phyloP scores from a whole-genome alignment of 2,888 invertebrate genomes.

The Coenonympha arcania region DNA sequence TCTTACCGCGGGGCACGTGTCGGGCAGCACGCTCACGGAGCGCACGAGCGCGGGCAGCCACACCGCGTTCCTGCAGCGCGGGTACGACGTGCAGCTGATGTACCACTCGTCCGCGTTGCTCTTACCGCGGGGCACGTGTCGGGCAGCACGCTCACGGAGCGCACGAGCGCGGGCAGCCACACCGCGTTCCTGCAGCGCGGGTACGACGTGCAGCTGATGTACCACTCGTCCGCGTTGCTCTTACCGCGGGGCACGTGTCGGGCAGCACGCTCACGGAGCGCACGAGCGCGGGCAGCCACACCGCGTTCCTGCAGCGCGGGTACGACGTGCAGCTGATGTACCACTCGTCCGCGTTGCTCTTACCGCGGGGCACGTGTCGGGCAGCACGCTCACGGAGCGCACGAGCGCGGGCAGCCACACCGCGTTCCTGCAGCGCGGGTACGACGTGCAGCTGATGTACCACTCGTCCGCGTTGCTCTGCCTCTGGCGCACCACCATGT shows the following conservation, averaged over 20 bases:
- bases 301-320: conserved; percentile 84
- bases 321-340: conserved; percentile 84
- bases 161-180: conserved; percentile 85
- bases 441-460: conserved; percentile 84
- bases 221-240: conserved; percentile 78
- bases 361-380: conserved; percentile 77
- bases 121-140: conserved; percentile 78
- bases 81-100: conserved; percentile 84
- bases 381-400: conserved; percentile 76
- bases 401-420: conserved; percentile 87
- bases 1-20: conserved; percentile 79
- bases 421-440: conserved; percentile 84
- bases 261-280: conserved; percentile 77
- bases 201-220: conserved; percentile 82
- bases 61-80: conserved; percentile 84
- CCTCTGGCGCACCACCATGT: conserved; percentile 80
- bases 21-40: conserved; percentile 76
- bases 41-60: conserved; percentile 87
- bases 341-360: conserved; percentile 77
- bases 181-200: conserved; percentile 86
- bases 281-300: conserved; percentile 87
- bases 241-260: conserved; percentile 77
- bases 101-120: conserved; percentile 78
- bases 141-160: conserved; percentile 76
- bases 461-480: conserved; percentile 78